phyloP scores from a whole-genome alignment of 2,888 invertebrate species.

The Aphrophora alni region DNA sequence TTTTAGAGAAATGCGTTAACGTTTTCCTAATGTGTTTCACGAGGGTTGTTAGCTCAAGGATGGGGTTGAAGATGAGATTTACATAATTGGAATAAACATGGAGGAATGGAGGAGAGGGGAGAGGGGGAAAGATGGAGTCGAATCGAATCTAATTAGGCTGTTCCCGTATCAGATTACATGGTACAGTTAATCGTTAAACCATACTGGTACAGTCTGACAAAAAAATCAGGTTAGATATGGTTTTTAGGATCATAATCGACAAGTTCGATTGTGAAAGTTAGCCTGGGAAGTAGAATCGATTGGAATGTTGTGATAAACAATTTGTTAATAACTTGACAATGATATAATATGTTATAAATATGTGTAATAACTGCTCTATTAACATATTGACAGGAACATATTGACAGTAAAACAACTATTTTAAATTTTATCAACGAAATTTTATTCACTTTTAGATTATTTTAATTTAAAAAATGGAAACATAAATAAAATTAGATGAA shows the following conservation, averaged over 20 bases:
- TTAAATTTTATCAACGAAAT: no score
- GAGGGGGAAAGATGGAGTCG: constrained; percentile 20
- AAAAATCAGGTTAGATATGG: neutral
- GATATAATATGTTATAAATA: no score
- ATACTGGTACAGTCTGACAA: neutral
- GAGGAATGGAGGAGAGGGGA: neutral
- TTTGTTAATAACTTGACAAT: no score
- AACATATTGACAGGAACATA: no score
- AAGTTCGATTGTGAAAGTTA: no score
- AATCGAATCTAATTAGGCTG: constrained; percentile 35
- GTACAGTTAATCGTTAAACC: neutral
- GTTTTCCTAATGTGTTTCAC: constrained; percentile 9
- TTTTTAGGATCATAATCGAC: neutral
- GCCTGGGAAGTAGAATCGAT: no score
- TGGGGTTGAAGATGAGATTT: constrained; percentile 9
- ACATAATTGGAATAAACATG: constrained; percentile 9
- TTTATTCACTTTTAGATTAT: no score
- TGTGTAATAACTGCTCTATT: no score
- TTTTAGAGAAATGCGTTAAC: constrained; percentile 6
- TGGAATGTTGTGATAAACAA: no score
- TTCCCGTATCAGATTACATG: constrained; percentile 33
- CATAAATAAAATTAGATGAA: no score
- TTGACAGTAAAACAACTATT: no score
- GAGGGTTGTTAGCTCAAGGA: constrained; percentile 5
- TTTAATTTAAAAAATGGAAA: no score